Evolutionary conservation across 2,888 invertebrate species (phyloP), one percentile per base, ranked within the genome.

Genomic region (Leptinotarsa peninsularis): DNA sequence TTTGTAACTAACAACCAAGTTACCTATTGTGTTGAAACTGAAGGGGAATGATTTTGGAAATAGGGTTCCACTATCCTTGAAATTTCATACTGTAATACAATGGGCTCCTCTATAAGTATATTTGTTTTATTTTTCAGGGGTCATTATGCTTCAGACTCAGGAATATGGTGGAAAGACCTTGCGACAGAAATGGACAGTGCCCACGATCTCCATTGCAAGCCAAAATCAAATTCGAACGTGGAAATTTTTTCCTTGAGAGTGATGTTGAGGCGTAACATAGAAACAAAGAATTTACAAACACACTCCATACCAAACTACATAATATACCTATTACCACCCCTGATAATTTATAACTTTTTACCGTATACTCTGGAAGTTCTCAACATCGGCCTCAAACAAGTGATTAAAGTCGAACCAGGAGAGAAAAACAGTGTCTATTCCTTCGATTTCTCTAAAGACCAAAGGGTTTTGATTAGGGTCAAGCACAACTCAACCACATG

Each of bases 91-190:
- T 43, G 43, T 43, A 43, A 43, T 43, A 43, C 43, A 3, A 1
- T 43, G 10, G 3, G 43, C 43, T 10, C 43, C 43, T 43, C 43
- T 43, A 13, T 13, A 3, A 43, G 43, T 43, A 43, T 10, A 3
- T 10, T 3, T 43, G n/a, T 17, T 52, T 15, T 49, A 10, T 15
- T 43, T 70, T 86, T 18, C 82, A 93, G 92, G 81, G 93, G 93
- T 75, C 94, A 94, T 85, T 92, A 93, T 82, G 91, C 93, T 15
- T 93, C 94, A 49, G 91, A 92, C 1, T 91, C 91, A 75, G 93
- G 94, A 1, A 91, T 95, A 63, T 95, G 94, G 93, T 96, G 95
- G 95, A 93, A 92, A 88, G 95, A 95, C 80, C 87, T 95, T 76
- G 92, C 92, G 0, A 91, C 91, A 4, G 92, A 93, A 81, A 88